phyloP scores from a whole-genome alignment of 2,113 vertebrate genomes.

The Pristiophorus japonicus region DNA sequence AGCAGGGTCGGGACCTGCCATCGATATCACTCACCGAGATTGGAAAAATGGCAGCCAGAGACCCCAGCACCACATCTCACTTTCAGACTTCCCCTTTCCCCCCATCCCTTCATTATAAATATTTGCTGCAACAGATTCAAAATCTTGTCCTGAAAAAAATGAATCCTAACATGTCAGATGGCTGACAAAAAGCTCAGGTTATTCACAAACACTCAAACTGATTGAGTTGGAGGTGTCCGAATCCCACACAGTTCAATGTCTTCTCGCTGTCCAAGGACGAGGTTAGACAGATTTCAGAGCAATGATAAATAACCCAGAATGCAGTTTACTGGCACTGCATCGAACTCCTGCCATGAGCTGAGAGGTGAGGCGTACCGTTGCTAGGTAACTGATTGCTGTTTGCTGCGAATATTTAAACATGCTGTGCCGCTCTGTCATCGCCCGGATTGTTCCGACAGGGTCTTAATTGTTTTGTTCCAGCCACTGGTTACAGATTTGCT shows the following conservation, averaged over 20 bases:
- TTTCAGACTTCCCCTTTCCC: too few species aligned
- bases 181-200: neutral
- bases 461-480: slow-evolving; percentile 20
- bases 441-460: neutral
- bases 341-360: neutral
- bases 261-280: neutral
- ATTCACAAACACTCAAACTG: neutral
- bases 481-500: neutral
- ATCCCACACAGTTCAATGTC: neutral
- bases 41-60: too few species aligned
- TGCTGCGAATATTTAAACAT: slow-evolving; percentile 1
- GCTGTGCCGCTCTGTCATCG: neutral
- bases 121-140: too few species aligned
- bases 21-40: too few species aligned
- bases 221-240: neutral
- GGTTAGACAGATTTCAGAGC: neutral
- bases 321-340: neutral
- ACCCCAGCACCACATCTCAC: too few species aligned
- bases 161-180: too few species aligned
- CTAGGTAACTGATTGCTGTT: neutral
- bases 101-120: too few species aligned
- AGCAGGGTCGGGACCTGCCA: too few species aligned
- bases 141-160: too few species aligned
- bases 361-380: neutral
- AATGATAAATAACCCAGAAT: neutral